Percentiles rank a stretch among this genome's conserved stretches.
phyloP scores from a whole-genome alignment of 1,140 invertebrate species.

The Trichomalopsis sarcophagae region DNA sequence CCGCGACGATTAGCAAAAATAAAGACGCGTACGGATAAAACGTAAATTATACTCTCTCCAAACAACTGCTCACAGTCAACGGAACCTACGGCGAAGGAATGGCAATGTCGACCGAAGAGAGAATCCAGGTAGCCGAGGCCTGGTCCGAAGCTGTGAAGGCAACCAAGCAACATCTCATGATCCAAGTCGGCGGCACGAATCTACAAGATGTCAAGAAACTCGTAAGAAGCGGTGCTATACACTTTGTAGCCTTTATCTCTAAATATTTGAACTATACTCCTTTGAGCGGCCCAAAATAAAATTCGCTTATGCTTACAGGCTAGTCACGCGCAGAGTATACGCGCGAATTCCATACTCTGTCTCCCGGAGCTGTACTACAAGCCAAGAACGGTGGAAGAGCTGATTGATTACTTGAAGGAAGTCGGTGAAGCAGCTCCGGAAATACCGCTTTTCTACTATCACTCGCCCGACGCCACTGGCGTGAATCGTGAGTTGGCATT shows the following conservation, averaged over 20 bases:
- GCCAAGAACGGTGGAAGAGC: not conserved
- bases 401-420: slow-evolving; percentile 29
- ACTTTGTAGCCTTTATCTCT: not conserved
- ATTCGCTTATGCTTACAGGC: not conserved
- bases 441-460: slow-evolving; percentile 23
- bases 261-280: not conserved
- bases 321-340: slow-evolving; percentile 7
- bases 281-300: no score
- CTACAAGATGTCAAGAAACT: slow-evolving; percentile 13
- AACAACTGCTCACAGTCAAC: not conserved
- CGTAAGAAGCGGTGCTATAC: not conserved
- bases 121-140: slow-evolving; percentile 22
- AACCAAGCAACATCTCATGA: slow-evolving; percentile 17
- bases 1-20: not conserved
- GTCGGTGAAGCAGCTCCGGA: not conserved
- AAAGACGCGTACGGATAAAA: not conserved
- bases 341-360: not conserved
- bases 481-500: not conserved
- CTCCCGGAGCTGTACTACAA: slow-evolving; percentile 30
- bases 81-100: slow-evolving; percentile 33
- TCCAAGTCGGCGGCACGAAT: slow-evolving; percentile 31
- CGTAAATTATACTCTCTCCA: not conserved
- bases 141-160: not conserved
- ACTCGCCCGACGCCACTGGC: slow-evolving; percentile 4
- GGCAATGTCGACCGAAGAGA: slow-evolving; percentile 15